These are phyloP conservation scores for Cryptoprocta ferox DNA, from an alignment of 2,797 vertebrate genomes.

Conservation along the genomic window DNA sequence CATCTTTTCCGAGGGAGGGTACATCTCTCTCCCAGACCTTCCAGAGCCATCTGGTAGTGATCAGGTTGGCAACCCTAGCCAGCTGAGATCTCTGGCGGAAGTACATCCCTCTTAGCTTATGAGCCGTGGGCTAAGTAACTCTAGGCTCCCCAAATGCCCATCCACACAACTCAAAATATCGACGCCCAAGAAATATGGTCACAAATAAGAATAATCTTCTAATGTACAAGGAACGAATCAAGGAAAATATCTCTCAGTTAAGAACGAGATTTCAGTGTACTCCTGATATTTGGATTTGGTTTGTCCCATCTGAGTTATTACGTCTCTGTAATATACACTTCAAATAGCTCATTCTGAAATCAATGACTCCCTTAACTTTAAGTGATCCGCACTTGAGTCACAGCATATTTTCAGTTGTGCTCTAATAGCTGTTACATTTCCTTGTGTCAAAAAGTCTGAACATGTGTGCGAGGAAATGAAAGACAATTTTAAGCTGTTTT, in stretches of 20 bases:
- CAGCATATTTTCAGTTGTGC: slow-evolving; percentile 12
- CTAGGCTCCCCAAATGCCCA: not conserved
- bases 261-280: not conserved
- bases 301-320: not conserved
- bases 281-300: not conserved
- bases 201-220: not conserved
- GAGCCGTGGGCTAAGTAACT: not conserved
- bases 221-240: not conserved
- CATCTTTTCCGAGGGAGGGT: not conserved
- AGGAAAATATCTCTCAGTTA: slow-evolving; percentile 25
- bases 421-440: slow-evolving; percentile 51
- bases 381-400: not conserved
- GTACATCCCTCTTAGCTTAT: not conserved
- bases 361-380: not conserved
- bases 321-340: not conserved
- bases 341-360: slow-evolving; percentile 33
- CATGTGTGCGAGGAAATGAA: not conserved
- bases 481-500: slow-evolving; percentile 54
- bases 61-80: not conserved
- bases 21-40: not conserved
- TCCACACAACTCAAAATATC: not conserved
- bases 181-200: not conserved
- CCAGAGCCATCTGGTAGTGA: not conserved
- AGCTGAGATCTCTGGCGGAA: not conserved
- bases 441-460: slow-evolving; percentile 47